Base-by-base conservation (phyloP, 2,888 invertebrate species). In the Lydus trimaculatus region DNA sequence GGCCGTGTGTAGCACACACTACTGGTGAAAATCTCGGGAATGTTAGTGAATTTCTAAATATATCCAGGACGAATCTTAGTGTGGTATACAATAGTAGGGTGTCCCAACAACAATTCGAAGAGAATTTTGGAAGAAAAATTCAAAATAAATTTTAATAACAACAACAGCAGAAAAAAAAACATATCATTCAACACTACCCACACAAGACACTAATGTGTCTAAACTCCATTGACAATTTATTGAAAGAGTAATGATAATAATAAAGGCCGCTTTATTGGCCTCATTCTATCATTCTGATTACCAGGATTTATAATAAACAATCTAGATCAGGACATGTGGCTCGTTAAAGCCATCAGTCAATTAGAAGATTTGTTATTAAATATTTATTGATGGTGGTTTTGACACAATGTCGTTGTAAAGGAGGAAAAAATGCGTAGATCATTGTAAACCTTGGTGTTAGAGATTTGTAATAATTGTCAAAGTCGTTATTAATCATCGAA, bases 11-110 rank as follows among this genome's bases (percentile, higher is more conserved):
- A 1, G 63, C 65, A 59, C 66, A 64, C 39, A 64, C 71, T 61
- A 59, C 60, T 64, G 67, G 66, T 58, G 62, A 63, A 71, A 36
- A 43, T 28, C 60, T 56, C 39, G 59, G 43, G 17, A 28, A 58
- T 31, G 31, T 43, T 20, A 28, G 39, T 25, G 39, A 31, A 61
- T 62, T 69, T 73, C 75, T 75, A 75, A 73, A 69, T 64, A 69
- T 69, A 61, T 36, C 61, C 36, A 36, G 33, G 61, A 23, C 31
- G 15, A 31, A 69, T 61, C 9, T 39, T 63, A 4, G 13, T 36
- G 4, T 3, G 20, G n/a, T n/a, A 20, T 20, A 48, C 20, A 52
- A 13, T 2, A 52, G 25, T 11, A 52, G 52, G 52, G 25, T 11
- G 52, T 23, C 52, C 52, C 25, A 20, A 13, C 25, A 4, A 17